These are phyloP conservation scores for Drosophila kambysellisi DNA, from an alignment of 2,888 invertebrate genomes.

Conservation along the genomic window DNA sequence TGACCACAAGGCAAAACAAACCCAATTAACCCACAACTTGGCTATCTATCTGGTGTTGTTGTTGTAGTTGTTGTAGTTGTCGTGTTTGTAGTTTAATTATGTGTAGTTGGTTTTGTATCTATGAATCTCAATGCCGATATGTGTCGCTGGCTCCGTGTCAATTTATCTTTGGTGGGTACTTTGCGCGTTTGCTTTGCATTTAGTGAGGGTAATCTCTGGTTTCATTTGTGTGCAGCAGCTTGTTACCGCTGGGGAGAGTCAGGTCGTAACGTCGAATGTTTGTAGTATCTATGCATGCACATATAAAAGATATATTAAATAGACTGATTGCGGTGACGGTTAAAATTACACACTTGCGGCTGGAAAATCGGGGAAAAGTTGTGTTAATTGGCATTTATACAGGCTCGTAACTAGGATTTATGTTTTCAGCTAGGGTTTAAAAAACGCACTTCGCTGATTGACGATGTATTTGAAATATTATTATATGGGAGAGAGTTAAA, in stretches of 20 bases:
- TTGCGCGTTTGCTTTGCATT: constrained; percentile 40
- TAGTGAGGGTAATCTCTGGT: constrained; percentile 16
- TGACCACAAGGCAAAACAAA: constrained; percentile 58
- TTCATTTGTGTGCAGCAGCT: constrained; percentile 9
- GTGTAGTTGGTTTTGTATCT: constrained; percentile 7
- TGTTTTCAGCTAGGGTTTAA: not conserved
- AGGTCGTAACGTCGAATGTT: constrained; percentile 1
- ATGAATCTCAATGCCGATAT: constrained; percentile 51
- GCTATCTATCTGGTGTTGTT: not conserved
- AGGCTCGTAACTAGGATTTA: not conserved
- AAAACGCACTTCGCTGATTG: not conserved
- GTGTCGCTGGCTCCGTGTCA: constrained; percentile 38
- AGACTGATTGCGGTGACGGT: not conserved
- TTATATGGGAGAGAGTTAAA: not conserved
- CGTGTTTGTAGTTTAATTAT: constrained; percentile 1
- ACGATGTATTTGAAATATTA: not conserved
- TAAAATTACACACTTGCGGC: not conserved
- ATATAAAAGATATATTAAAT: not conserved
- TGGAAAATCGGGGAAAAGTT: not conserved
- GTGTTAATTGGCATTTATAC: constrained; percentile 3
- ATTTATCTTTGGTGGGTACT: constrained; percentile 37
- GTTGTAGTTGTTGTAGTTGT: not conserved
- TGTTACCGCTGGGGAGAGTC: constrained; percentile 10
- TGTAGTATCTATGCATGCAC: not conserved
- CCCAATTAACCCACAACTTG: constrained; percentile 31